Evolutionary conservation across 2,797 vertebrate genomes (phyloP).

Genomic region (Acipenser transmontanus): DNA sequence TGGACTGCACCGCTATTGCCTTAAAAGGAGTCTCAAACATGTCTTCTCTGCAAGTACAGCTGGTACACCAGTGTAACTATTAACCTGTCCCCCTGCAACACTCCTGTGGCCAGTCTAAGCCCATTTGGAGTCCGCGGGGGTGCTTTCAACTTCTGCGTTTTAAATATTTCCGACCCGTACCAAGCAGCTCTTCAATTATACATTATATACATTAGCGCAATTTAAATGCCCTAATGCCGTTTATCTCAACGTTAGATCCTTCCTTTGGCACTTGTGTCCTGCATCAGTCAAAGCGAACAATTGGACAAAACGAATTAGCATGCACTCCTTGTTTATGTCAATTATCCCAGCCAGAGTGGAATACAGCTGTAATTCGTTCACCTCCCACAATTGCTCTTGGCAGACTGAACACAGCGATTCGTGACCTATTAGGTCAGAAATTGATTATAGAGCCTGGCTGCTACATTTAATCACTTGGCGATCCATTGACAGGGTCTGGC

Average conservation of each 20-base stretch:
- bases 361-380: slow-evolving; percentile 34
- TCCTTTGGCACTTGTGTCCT: no score
- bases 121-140: no score
- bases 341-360: slow-evolving; percentile 31
- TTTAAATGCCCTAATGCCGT: no score
- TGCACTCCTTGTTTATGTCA: slow-evolving; percentile 32
- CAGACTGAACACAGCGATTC: slow-evolving; percentile 53
- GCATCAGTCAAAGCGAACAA: background rate
- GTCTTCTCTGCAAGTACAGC: no score
- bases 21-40: background rate
- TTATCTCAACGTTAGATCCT: no score
- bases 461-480: slow-evolving; percentile 57
- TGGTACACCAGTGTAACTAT: no score
- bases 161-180: no score
- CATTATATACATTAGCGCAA: no score
- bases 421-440: slow-evolving; percentile 68
- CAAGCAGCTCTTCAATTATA: no score
- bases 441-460: slow-evolving; percentile 62
- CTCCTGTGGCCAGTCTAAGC: no score
- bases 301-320: slow-evolving; percentile 38
- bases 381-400: slow-evolving; percentile 50
- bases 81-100: no score
- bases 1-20: background rate
- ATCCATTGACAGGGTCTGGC: slow-evolving; percentile 55
- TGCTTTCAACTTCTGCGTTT: no score